Conservation (phyloP, 2,888 invertebrate species). For the Hypolimnas misippus region DNA sequence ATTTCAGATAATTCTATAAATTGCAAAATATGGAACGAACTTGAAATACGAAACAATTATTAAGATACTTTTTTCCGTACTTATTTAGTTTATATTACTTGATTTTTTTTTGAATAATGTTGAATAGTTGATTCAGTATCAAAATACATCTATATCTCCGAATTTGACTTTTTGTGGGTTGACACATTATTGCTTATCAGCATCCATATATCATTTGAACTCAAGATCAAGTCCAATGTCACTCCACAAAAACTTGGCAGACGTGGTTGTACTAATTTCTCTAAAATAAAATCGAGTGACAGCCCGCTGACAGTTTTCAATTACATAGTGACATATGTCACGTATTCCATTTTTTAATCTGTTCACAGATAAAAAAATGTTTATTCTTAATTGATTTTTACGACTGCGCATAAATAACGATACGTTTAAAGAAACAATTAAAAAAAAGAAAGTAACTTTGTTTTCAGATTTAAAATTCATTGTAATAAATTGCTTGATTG, state of each 20-base stretch:
- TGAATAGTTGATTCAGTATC: no score
- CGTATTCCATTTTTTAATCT: slow-evolving; percentile 26
- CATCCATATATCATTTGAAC: no score
- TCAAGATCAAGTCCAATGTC: slow-evolving; percentile 39
- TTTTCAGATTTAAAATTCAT: background rate
- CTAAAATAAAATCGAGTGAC: slow-evolving; percentile 28
- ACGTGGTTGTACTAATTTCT: slow-evolving; percentile 20
- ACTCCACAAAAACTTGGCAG: slow-evolving; percentile 36
- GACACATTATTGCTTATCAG: no score
- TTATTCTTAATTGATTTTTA: background rate
- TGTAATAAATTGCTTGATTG: background rate
- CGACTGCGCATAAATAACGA: background rate
- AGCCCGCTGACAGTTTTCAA: slow-evolving; percentile 32
- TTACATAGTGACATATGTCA: slow-evolving; percentile 31
- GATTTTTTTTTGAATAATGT: no score
- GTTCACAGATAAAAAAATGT: slow-evolving; percentile 5
- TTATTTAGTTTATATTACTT: no score
- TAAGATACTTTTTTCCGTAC: no score
- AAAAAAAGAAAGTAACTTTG: background rate
- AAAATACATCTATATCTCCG: no score
- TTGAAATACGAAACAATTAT: no score
- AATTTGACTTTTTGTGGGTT: no score
- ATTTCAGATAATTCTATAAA: no score
- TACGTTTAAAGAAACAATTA: background rate
- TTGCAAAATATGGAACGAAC: no score